phyloP scores from a whole-genome alignment of 2,797 vertebrate species.

The Danio choprae region DNA sequence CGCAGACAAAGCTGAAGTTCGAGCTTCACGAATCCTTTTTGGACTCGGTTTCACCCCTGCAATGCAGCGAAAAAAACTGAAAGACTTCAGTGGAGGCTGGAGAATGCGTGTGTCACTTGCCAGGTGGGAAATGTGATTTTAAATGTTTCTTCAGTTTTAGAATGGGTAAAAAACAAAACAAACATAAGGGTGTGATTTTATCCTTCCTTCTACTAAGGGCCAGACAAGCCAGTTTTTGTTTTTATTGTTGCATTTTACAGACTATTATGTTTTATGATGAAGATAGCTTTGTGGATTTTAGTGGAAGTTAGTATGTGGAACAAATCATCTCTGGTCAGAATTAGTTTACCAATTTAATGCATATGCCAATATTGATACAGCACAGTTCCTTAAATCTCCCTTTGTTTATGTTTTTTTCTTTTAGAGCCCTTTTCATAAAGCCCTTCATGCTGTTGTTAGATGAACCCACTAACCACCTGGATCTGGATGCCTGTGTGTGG shows the following conservation, averaged over 20 bases:
- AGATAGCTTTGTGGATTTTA: neutral
- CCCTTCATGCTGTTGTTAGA: constrained; percentile 98
- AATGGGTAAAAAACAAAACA: no score
- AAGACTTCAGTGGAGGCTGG: constrained; percentile 99
- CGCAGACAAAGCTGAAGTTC: constrained; percentile 92
- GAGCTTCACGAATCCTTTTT: constrained; percentile 94
- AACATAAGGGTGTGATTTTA: no score
- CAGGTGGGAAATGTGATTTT: constrained; percentile 75
- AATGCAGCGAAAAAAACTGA: constrained; percentile 95
- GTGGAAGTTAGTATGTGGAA: neutral
- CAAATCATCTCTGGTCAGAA: neutral
- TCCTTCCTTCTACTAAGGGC: no score
- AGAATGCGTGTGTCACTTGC: constrained; percentile 97
- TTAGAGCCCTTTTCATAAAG: constrained; percentile 94
- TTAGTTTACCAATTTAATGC: neutral
- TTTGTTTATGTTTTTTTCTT: neutral
- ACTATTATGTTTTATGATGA: neutral
- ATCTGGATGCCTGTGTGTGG: constrained; percentile 98
- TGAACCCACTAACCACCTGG: constrained; percentile 97
- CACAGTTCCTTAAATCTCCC: neutral
- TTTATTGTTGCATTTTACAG: neutral
- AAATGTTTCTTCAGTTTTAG: neutral
- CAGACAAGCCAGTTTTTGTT: no score
- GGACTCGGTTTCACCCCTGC: constrained; percentile 90
- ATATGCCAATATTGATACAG: neutral